phyloP scores from a whole-genome alignment of 2,113 vertebrate genomes.

The Anas platyrhynchos region DNA sequence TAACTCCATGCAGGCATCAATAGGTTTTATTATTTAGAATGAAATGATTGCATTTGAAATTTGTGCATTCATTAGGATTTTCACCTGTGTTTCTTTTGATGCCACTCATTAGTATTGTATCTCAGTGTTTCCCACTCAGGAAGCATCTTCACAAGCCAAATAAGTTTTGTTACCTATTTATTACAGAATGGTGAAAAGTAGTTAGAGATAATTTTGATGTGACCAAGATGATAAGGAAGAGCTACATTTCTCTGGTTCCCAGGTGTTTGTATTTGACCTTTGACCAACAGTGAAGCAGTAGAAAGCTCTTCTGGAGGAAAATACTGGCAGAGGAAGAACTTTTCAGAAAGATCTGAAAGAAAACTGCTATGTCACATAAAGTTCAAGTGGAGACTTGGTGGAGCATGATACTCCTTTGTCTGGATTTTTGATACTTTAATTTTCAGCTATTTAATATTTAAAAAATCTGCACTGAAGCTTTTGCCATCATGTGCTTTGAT shows the following conservation, averaged over 20 bases:
- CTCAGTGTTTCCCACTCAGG: background rate
- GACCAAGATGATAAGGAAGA: background rate
- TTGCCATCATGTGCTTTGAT: background rate
- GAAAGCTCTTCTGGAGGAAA: background rate
- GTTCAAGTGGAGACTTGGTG: background rate
- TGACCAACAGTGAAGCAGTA: background rate
- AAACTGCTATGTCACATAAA: background rate
- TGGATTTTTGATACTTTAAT: background rate
- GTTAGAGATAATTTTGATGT: background rate
- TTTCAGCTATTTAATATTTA: constrained; percentile 14
- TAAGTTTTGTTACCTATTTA: background rate
- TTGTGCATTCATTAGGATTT: background rate
- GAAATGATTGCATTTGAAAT: background rate
- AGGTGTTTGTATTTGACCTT: background rate
- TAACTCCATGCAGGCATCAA: background rate
- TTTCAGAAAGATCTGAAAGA: background rate
- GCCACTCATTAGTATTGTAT: background rate
- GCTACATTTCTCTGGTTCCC: background rate
- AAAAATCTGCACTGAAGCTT: background rate
- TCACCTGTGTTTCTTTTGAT: background rate
- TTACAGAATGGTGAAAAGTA: background rate
- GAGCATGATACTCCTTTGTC: background rate
- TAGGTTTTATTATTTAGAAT: background rate
- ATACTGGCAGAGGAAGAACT: background rate
- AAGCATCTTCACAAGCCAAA: background rate